These are phyloP conservation scores for Cerastis leucographa DNA, from an alignment of 2,888 invertebrate genomes.

Conservation along the genomic window DNA sequence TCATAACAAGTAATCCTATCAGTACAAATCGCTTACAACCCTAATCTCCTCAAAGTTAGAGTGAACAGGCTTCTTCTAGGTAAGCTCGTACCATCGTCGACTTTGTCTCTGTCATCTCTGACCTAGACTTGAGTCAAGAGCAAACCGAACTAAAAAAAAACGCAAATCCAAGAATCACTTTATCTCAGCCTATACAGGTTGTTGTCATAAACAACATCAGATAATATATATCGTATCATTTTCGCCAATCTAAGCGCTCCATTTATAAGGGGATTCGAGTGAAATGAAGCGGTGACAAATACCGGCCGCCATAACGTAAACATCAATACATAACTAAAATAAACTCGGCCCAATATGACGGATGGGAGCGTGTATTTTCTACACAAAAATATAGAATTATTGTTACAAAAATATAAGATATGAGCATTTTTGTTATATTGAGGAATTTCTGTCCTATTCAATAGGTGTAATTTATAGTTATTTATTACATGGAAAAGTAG, in stretches of 20 bases:
- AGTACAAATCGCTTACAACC: constrained; percentile 34
- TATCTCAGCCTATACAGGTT: constrained; percentile 45
- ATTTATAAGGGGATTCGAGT: constrained; percentile 62
- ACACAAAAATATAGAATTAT: constrained; percentile 60
- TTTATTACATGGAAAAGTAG: constrained; percentile 41
- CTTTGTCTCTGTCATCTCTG: too few species aligned
- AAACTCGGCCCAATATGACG: constrained; percentile 57
- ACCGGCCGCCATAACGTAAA: constrained; percentile 56
- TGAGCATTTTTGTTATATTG: constrained; percentile 48
- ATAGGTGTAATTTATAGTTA: constrained; percentile 54
- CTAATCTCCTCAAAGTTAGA: too few species aligned
- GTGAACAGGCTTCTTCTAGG: too few species aligned
- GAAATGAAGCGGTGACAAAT: constrained; percentile 65
- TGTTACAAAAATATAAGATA: constrained; percentile 58
- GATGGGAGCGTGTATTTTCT: constrained; percentile 58
- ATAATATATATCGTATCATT: constrained; percentile 61
- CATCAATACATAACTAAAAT: constrained; percentile 66
- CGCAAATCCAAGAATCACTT: constrained; percentile 42
- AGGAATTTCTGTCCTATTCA: constrained; percentile 38
- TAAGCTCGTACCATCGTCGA: too few species aligned
- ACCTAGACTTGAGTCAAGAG: too few species aligned
- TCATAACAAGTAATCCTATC: constrained; percentile 27
- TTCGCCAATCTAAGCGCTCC: constrained; percentile 56
- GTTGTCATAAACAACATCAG: constrained; percentile 58
- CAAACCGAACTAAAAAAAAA: constrained; percentile 12